Percentiles rank a stretch among this genome's conserved stretches.
Conservation (phyloP, 1,140 invertebrate genomes). For the Camponotus floridanus region DNA sequence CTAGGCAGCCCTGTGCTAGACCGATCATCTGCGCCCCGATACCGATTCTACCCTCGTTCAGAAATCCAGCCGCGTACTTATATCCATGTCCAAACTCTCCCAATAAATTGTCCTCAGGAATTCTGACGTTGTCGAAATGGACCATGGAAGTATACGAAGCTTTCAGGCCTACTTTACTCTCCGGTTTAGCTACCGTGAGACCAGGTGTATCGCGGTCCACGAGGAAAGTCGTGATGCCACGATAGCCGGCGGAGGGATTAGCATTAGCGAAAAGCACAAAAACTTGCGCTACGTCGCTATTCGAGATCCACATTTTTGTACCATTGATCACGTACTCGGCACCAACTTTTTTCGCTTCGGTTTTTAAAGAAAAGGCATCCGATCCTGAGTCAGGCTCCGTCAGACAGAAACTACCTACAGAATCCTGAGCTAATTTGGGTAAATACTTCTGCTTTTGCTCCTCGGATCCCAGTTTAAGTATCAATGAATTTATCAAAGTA, state of each 20-base stretch:
- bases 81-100: slow-evolving; percentile 97
- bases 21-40: slow-evolving; percentile 99
- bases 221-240: slow-evolving; percentile 97
- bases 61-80: slow-evolving; percentile 97
- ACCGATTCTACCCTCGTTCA: slow-evolving; percentile 98
- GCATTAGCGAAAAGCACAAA: slow-evolving; percentile 97
- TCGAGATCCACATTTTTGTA: slow-evolving; percentile 98
- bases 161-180: slow-evolving; percentile 96
- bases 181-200: slow-evolving; percentile 94
- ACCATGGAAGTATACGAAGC: slow-evolving; percentile 96
- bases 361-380: slow-evolving; percentile 96
- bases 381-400: slow-evolving; percentile 95
- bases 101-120: slow-evolving; percentile 91
- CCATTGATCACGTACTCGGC: slow-evolving; percentile 93
- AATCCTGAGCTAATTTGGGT: slow-evolving; percentile 92
- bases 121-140: slow-evolving; percentile 97
- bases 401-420: slow-evolving; percentile 96
- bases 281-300: slow-evolving; percentile 95
- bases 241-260: slow-evolving; percentile 92
- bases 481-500: slow-evolving; percentile 95
- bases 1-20: slow-evolving; percentile 96
- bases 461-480: slow-evolving; percentile 93
- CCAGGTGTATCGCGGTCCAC: slow-evolving; percentile 97
- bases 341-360: slow-evolving; percentile 94
- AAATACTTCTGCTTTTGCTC: slow-evolving; percentile 96